Evolutionary conservation across 2,888 invertebrate genomes (phyloP), one percentile per base, ranked within the genome.

Genomic region (Gortyna flavago): DNA sequence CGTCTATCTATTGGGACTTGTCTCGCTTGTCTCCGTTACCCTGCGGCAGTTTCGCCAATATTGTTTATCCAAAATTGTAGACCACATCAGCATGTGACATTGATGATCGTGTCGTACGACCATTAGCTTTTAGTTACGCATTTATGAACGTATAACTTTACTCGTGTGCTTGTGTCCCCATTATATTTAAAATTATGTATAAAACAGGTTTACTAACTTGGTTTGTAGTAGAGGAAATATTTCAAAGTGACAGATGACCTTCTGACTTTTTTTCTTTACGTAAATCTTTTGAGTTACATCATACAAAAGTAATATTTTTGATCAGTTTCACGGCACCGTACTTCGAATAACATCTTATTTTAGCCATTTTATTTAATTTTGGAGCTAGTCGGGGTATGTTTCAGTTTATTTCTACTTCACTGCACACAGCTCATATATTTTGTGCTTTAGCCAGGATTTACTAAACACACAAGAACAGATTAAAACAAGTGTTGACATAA

Each of bases 241-340:
- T 85, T 79, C 54, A 69, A 85, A 72, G 38, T 86, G 86, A 77
- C 84, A 76, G 74, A 67, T 86, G 85, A 79, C 86, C 79, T 86
- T 86, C 84, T 64, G 41, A 74, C 62, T 66, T 77, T 74, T 75
- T 75, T 71, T 32, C 64, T 70, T 78, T 64, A 76, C 67, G 57
- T 61, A 85, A 77, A 75, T 29, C 59, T 67, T 81, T 71, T 69
- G 59, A 66, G 54, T 85, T 82, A 75, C 72, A 70, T 83, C 78
- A 83, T 78, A 64, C 61, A 62, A 67, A 78, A 83, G 78, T 73
- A 73, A 73, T 16, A 85, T 62, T 73, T 65, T 54, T 59, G 41
- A 70, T 70, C 38, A 62, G 59, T 77, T 61, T 25, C 51, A 29
- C 32, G 38, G 38, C 44, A 35, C 32, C 48, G 16, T 41, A 59